Base-by-base conservation (phyloP, 1,140 invertebrate genomes). In the Gerris buenoi region DNA sequence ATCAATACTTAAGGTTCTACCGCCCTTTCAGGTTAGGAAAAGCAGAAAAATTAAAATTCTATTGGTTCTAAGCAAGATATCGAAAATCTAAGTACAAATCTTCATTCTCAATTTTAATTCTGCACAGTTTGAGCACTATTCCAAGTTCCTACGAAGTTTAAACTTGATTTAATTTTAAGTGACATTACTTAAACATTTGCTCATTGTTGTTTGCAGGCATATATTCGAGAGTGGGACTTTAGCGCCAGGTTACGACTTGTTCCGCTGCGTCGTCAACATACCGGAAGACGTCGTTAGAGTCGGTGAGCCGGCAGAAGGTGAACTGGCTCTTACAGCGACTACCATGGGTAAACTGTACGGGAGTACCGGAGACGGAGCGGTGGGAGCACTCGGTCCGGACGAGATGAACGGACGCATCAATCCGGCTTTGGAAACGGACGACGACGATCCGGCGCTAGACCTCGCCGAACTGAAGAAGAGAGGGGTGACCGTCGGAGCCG, bases 211-310 rank as follows among this genome's bases (percentile, higher is more conserved):
- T 74, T 70, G 26, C 75, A 84, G 81, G 70, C 84, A 83, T 77
- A 79, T 92, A 63, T 95, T 95, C 77, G 85, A 93, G 75, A 85
- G 82, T 2, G 93, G 92, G 13, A 85, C 82, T 73, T 78, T 97
- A 58, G 87, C 88, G 23, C 91, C 92, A 1, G 88, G 90, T 70
- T 93, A 91, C 72, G 94, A 97, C 76, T 82, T 93, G 74, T 93
- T 97, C 81, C 86, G 86, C 68, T 97, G 94, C 79, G 91, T 97
- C 22, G 93, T 98, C 27, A 98, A 98, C 80, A 96, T 98, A 72
- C 95, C 95, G 0, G 93, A 92, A 72, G 88, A 91, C 75, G 85
- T 88, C 2, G 81, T 87, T 56, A 82, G 87, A 22, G 89, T 92
- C 1, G 89, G 87, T 23, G 89, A 91, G 68, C 88, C 88, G 1